A percentile compares a stretch with the other conserved stretches of the same genome.
Evolutionary conservation across 2,797 vertebrate species (phyloP).

Genomic region (Muscicapa striata): DNA sequence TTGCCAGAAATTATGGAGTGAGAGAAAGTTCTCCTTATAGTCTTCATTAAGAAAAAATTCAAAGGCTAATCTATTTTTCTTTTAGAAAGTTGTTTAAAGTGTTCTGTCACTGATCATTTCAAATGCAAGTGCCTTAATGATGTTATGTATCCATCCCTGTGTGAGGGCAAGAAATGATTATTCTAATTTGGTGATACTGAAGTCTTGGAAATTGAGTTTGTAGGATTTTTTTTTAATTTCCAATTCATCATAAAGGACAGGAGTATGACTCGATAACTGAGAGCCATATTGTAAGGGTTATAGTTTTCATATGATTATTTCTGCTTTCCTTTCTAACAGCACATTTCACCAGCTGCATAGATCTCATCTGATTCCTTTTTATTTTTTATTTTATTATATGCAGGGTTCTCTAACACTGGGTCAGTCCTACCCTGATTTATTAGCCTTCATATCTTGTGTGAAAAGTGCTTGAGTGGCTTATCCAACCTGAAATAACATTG

Average conservation of each 20-base stretch:
- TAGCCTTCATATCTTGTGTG: background rate
- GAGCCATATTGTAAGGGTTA: background rate
- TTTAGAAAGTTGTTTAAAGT: background rate
- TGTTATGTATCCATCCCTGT: background rate
- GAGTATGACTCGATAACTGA: background rate
- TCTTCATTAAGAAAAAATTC: background rate
- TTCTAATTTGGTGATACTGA: background rate
- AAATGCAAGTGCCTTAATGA: background rate
- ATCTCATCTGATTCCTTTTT: background rate
- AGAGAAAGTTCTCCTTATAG: background rate
- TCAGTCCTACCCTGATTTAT: background rate
- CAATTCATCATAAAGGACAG: background rate
- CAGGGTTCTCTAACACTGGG: background rate
- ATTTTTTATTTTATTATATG: background rate
- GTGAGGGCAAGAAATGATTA: background rate
- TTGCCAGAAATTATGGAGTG: background rate
- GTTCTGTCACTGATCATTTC: background rate
- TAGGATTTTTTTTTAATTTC: background rate
- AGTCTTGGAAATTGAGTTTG: background rate
- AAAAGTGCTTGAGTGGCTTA: background rate
- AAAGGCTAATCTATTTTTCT: background rate
- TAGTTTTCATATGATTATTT: background rate
- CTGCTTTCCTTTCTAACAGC: background rate
- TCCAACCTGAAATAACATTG: background rate
- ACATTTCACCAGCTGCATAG: background rate